These are phyloP conservation scores for Eupeodes corollae DNA, from an alignment of 1,140 invertebrate species.

Conservation along the genomic window DNA sequence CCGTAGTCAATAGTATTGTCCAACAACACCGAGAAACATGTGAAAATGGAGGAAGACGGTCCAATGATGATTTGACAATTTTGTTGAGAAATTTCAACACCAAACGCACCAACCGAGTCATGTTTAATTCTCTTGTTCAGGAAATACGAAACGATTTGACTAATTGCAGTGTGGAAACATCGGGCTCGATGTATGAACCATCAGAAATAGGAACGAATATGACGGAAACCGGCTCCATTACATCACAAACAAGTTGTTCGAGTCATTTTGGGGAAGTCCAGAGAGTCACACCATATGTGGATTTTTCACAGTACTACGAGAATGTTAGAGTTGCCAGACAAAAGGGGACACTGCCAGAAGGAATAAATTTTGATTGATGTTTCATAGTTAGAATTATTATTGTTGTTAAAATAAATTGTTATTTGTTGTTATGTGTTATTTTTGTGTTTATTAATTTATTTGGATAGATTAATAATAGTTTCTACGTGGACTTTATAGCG, in stretches of 20 bases:
- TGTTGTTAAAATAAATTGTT: neutral
- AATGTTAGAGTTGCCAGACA: slow-evolving; percentile 53
- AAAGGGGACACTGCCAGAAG: slow-evolving; percentile 47
- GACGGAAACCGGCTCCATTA: too few relatives aligned
- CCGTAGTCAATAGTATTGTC: slow-evolving; percentile 56
- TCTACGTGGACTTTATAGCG: too few relatives aligned
- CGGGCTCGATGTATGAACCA: too few relatives aligned
- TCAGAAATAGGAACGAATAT: too few relatives aligned
- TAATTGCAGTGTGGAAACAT: too few relatives aligned
- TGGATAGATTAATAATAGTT: too few relatives aligned
- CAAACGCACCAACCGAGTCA: neutral
- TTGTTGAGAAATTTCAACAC: slow-evolving; percentile 81
- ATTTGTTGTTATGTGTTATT: too few relatives aligned
- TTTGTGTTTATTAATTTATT: too few relatives aligned
- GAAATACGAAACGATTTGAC: too few relatives aligned
- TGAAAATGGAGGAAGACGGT: slow-evolving; percentile 36
- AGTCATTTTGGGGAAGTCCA: slow-evolving; percentile 42
- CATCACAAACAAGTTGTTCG: neutral
- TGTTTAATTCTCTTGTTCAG: too few relatives aligned
- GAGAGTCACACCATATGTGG: slow-evolving; percentile 68
- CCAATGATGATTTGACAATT: slow-evolving; percentile 65
- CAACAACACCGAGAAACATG: slow-evolving; percentile 65
- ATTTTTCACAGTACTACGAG: slow-evolving; percentile 71
- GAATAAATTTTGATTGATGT: slow-evolving; percentile 36
- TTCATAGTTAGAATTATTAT: neutral